Base-by-base conservation (phyloP, 2,888 invertebrate genomes). In the Drosophila meridionalis region DNA sequence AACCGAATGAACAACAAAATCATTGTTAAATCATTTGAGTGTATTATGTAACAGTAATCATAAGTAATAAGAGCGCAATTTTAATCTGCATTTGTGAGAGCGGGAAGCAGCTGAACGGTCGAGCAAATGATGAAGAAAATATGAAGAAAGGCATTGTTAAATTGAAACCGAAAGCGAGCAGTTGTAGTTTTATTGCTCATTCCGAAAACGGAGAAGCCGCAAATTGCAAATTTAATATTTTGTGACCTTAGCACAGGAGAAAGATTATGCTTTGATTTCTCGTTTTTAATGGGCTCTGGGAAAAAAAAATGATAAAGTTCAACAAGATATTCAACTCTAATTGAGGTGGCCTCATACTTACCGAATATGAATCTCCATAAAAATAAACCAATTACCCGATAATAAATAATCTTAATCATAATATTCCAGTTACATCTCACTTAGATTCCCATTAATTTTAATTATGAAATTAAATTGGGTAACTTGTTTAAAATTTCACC, bases 401-500 rank as follows among this genome's bases (percentile, higher is more conserved):
- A 6, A 28, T 47, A 12, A 12, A 2, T 2, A 11, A 0, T 5
- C 26, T 2, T 11, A 45, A 5, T 11, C 6, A 28, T 26, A 11
- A 20, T 20, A 4, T 20, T 43, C 2, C 4, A 40, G 12, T 40
- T 38, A 38, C 12, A 38, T 38, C 7, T 34, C 9, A 38, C 38
- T 38, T 8, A 12, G 38, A 38, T 40, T 14, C 38, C 2, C 14
- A 40, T 20, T 20, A 20, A 20, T 20, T 20, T 20, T 20, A 20
- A 20, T 20, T 20, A 20, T 20, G 20, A 20, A 20, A 20, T 20
- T 20, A 20, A 20, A 20, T 20, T 20, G 20, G 20, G 20, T 20
- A 20, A 8, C 47, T 14, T 34, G 32, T 28, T 59, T 56, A 50
- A 71, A 75, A 63, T 67, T 53, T 50, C 67, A 76, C 57, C 60